A percentile compares a stretch with the other conserved stretches of the same genome.
Evolutionary conservation across 2,113 vertebrate genomes (phyloP).

Genomic region (Haemorhous mexicanus): DNA sequence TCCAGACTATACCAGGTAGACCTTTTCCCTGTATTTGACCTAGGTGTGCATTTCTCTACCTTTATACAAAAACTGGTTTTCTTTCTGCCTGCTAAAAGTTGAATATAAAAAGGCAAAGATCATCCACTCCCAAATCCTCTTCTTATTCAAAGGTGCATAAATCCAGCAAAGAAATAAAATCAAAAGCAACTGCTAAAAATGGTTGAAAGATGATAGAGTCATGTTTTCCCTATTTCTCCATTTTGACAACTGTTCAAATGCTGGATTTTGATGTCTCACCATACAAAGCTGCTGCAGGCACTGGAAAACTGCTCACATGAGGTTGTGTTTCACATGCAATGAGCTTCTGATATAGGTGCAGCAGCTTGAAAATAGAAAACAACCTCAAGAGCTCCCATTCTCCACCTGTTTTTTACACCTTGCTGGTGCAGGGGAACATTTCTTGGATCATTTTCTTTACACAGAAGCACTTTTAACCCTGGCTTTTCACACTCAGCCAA

Average conservation of each 20-base stretch:
- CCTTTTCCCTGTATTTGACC: not conserved
- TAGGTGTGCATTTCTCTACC: not conserved
- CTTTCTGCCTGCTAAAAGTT: not conserved
- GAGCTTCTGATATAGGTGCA: not conserved
- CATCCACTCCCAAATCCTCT: not conserved
- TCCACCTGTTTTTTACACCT: not conserved
- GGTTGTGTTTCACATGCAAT: rapidly evolving
- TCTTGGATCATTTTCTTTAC: not conserved
- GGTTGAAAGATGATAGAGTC: not conserved
- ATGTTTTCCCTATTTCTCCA: not conserved
- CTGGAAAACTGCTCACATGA: not conserved
- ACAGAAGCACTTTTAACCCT: not conserved
- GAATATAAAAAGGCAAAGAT: not conserved
- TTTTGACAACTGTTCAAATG: not conserved
- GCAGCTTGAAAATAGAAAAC: not conserved
- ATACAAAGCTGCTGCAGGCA: not conserved
- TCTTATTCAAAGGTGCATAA: not conserved
- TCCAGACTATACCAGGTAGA: not conserved
- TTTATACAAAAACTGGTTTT: not conserved
- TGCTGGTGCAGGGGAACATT: not conserved
- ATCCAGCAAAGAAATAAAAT: not conserved
- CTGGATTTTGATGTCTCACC: not conserved
- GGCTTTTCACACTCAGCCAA: not conserved
- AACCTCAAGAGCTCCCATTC: not conserved
- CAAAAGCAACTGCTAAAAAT: not conserved